Base-by-base conservation (phyloP, 2,888 invertebrate species). In the Nomada lathburiana region DNA sequence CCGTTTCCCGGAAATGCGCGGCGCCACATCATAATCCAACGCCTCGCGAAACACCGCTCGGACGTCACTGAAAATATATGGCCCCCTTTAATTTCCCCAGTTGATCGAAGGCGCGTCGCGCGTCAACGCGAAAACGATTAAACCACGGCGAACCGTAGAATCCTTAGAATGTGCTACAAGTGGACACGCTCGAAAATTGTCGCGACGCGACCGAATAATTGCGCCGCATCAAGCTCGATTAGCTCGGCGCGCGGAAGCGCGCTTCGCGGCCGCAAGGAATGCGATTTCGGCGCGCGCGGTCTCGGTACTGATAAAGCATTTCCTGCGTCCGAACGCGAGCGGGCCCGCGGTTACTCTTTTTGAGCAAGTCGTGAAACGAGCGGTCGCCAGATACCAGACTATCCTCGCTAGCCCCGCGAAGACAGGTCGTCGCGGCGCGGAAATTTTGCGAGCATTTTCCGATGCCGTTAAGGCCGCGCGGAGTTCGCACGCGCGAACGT, bases 211-310 rank as follows among this genome's bases (percentile, higher is more conserved):
- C 16, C 47, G 67, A 53, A 69, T 20, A 57, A 62, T 57, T 29
- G 74, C 60, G 36, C 50, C 50, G 70, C 57, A 52, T 70, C 65
- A 68, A 80, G 65, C 74, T 62, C 73, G 79, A 73, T 79, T 65
- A 63, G 65, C 69, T 64, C 52, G 68, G 36, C 59, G 52, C 72
- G 63, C 70, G 76, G 76, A 76, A 70, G 69, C 55, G 70, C 62
- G 77, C 53, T 69, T 62, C 16, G 18, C 74, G 70, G 74, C 74
- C 62, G 60, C 74, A 57, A 67, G 70, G 82, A 82, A 80, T 71
- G 82, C 52, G 82, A 67, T 82, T 82, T 80, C 71, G 75, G 82
- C 63, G 74, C 82, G 70, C 79, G 70, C 52, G 79, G 74, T 79
- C 67, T 75, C 62, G 11, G 60, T 63, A 64, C 59, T 64, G 72